A percentile compares a stretch with the other conserved stretches of the same genome.
Conservation (phyloP, 1,140 invertebrate genomes). For the Palaemon carinicauda region DNA sequence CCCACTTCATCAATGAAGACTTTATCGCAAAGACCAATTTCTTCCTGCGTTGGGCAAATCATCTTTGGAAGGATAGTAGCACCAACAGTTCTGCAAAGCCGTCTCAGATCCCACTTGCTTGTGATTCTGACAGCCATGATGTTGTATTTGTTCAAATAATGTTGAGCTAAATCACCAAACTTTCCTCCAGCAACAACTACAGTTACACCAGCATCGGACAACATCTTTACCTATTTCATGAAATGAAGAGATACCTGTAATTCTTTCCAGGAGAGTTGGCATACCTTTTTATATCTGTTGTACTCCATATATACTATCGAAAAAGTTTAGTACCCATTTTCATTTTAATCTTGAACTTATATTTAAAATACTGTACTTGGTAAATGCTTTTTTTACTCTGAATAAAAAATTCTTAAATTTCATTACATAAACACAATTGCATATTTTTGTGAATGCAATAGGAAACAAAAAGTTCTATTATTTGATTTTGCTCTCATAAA, state of each 20-base stretch:
- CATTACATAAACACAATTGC: no score
- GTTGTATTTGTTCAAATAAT: conserved; percentile 96
- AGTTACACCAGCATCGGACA: conserved; percentile 70
- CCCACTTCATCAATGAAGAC: conserved; percentile 96
- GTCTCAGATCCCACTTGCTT: conserved; percentile 96
- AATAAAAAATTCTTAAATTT: no score
- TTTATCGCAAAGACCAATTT: conserved; percentile 90
- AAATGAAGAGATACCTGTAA: not conserved
- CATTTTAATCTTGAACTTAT: no score
- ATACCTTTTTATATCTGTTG: no score
- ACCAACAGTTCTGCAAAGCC: conserved; percentile 89
- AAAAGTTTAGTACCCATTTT: no score
- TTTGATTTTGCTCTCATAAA: no score
- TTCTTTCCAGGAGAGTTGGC: not conserved
- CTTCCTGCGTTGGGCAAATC: conserved; percentile 85
- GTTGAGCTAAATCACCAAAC: conserved; percentile 96
- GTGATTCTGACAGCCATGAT: conserved; percentile 97
- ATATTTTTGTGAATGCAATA: no score
- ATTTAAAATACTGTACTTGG: no score
- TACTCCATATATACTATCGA: no score
- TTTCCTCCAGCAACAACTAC: conserved; percentile 97
- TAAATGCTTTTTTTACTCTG: no score
- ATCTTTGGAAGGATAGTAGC: conserved; percentile 83
- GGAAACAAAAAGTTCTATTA: no score
- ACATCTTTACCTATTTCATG: conserved; percentile 79